A percentile compares a stretch with the other conserved stretches of the same genome.
phyloP scores from a whole-genome alignment of 2,888 invertebrate genomes.

The Thumatha senex region DNA sequence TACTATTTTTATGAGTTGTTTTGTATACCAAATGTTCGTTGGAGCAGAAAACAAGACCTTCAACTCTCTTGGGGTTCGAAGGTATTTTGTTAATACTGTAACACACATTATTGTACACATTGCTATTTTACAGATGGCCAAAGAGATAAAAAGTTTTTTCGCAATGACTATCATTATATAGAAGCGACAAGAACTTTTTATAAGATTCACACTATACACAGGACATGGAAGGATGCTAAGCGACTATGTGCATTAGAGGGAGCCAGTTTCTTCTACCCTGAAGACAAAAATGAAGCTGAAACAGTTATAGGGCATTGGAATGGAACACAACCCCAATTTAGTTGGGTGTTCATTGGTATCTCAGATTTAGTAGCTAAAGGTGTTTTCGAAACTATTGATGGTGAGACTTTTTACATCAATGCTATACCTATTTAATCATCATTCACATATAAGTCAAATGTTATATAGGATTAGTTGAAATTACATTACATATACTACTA shows the following conservation, averaged over 20 bases:
- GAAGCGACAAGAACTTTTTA: conserved; percentile 1
- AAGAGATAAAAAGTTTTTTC: conserved; percentile 6
- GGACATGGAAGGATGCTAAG: neutral
- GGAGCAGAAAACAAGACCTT: too few species aligned
- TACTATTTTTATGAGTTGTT: too few species aligned
- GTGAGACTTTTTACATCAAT: neutral
- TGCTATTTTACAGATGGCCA: neutral
- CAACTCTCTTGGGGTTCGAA: too few species aligned
- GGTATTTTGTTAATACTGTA: too few species aligned
- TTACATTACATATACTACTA: too few species aligned
- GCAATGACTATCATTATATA: conserved; percentile 3
- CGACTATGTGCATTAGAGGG: neutral
- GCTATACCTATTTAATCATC: neutral
- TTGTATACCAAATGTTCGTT: too few species aligned
- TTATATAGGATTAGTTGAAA: too few species aligned
- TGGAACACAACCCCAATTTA: neutral
- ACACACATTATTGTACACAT: too few species aligned
- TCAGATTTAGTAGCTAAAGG: conserved; percentile 3
- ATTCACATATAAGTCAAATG: neutral
- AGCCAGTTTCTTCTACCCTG: neutral
- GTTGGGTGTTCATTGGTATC: conserved; percentile 4
- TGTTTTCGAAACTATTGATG: conserved; percentile 2
- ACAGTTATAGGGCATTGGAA: neutral
- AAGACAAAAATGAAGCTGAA: neutral
- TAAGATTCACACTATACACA: neutral